These are phyloP conservation scores for Nycteola revayana DNA, from an alignment of 2,888 invertebrate genomes.

Conservation along the genomic window DNA sequence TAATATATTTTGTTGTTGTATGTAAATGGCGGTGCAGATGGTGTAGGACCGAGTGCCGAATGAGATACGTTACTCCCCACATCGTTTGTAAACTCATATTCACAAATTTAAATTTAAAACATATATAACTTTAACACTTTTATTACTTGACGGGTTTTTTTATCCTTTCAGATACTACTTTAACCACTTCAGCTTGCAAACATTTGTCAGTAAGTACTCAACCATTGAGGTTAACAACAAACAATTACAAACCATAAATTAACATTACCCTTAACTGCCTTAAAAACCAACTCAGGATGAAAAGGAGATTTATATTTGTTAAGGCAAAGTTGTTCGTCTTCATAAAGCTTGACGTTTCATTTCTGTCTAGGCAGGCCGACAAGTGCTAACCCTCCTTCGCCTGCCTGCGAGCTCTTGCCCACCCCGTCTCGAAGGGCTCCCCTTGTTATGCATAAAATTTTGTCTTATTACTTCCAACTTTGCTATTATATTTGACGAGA, in stretches of 20 bases:
- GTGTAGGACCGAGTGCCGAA: slow-evolving; percentile 35
- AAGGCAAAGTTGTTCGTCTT: slow-evolving; percentile 78
- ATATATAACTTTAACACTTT: too few relatives aligned
- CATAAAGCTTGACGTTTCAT: slow-evolving; percentile 78
- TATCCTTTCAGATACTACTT: too few relatives aligned
- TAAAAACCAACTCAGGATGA: slow-evolving; percentile 62
- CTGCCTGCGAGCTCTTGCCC: slow-evolving; percentile 35
- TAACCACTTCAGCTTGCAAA: too few relatives aligned
- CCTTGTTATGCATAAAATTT: slow-evolving; percentile 81
- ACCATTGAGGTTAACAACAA: slow-evolving; percentile 36
- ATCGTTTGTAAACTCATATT: slow-evolving; percentile 28
- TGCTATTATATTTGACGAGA: slow-evolving; percentile 79
- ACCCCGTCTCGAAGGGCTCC: slow-evolving; percentile 54
- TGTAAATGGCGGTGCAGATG: slow-evolving; percentile 72
- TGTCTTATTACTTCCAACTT: slow-evolving; percentile 81
- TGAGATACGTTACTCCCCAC: slow-evolving; percentile 35
- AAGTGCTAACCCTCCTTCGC: slow-evolving; percentile 64
- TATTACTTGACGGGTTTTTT: too few relatives aligned
- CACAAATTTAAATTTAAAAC: background rate
- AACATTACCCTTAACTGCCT: slow-evolving; percentile 57
- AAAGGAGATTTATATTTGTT: slow-evolving; percentile 78
- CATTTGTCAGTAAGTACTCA: slow-evolving; percentile 22
- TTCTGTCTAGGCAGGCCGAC: slow-evolving; percentile 77
- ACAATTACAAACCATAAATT: slow-evolving; percentile 61
- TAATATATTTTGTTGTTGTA: slow-evolving; percentile 78